A percentile compares a stretch with the other conserved stretches of the same genome.
Conservation (phyloP, 2,888 invertebrate genomes). For the Eugnorisma glareosa region DNA sequence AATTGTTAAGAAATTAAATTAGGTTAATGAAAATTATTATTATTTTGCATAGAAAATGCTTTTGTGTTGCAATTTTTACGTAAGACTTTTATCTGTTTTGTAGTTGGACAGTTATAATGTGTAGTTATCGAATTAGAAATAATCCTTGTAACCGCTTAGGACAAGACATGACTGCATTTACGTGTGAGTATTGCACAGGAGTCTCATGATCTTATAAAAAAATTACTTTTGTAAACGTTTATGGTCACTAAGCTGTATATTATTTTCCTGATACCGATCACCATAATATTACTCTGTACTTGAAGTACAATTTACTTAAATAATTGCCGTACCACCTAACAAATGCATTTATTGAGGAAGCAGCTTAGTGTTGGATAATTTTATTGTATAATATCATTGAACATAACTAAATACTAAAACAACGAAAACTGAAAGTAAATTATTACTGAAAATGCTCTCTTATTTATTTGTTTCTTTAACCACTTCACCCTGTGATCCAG, state of each 20-base stretch:
- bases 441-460: slow-evolving; percentile 74
- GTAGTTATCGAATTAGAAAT: slow-evolving; percentile 61
- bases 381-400: slow-evolving; percentile 67
- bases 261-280: slow-evolving; percentile 30
- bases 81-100: slow-evolving; percentile 67
- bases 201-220: slow-evolving; percentile 41
- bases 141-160: slow-evolving; percentile 52
- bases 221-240: slow-evolving; percentile 53
- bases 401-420: slow-evolving; percentile 74
- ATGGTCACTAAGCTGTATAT: slow-evolving; percentile 53
- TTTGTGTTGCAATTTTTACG: slow-evolving; percentile 73
- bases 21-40: slow-evolving; percentile 74
- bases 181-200: slow-evolving; percentile 49
- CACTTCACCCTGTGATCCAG: background rate
- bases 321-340: slow-evolving; percentile 54
- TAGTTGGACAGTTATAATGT: slow-evolving; percentile 58
- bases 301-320: slow-evolving; percentile 39
- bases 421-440: slow-evolving; percentile 81
- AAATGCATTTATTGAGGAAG: slow-evolving; percentile 60
- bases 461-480: slow-evolving; percentile 55
- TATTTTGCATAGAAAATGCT: slow-evolving; percentile 72
- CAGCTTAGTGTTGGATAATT: slow-evolving; percentile 63
- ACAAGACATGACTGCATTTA: slow-evolving; percentile 42
- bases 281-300: slow-evolving; percentile 39
- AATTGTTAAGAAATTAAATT: slow-evolving; percentile 75